Evolutionary conservation across 2,113 vertebrate species (phyloP).

Genomic region (Azemiops feae): DNA sequence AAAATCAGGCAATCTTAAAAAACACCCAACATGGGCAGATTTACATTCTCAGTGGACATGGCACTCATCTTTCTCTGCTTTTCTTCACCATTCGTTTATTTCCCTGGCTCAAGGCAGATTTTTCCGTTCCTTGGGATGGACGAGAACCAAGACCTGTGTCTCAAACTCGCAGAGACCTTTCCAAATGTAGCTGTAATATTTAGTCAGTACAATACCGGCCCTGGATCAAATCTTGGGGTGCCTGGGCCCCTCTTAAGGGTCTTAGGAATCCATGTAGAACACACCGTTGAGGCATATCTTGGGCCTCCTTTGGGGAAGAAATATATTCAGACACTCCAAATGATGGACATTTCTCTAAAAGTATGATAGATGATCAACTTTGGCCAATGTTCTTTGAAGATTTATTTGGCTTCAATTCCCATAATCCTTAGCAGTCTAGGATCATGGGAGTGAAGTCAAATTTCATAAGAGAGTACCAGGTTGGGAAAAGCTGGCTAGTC

Average conservation of each 20-base stretch:
- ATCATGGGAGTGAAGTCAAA: neutral
- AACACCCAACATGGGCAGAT: neutral
- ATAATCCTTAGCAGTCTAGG: neutral
- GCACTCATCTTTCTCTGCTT: constrained; percentile 51
- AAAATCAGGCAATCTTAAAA: constrained; percentile 42
- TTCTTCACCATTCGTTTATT: constrained; percentile 49
- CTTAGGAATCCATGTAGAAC: neutral
- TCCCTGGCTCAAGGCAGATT: constrained; percentile 30
- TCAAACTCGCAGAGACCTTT: neutral
- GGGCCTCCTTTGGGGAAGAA: neutral
- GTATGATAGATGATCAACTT: neutral
- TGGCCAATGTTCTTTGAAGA: neutral
- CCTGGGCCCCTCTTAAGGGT: neutral
- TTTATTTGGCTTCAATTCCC: neutral
- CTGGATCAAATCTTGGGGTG: neutral
- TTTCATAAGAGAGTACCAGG: neutral
- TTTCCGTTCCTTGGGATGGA: constrained; percentile 44
- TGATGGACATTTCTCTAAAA: neutral
- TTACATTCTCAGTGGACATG: constrained; percentile 46
- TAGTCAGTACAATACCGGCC: neutral
- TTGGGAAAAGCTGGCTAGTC: neutral
- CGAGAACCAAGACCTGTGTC: neutral
- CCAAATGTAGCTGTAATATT: neutral
- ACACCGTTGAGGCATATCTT: neutral
- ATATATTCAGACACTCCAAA: neutral